Percentiles rank a stretch among this genome's conserved stretches.
Conservation (phyloP, 1,140 invertebrate species). For the Drosophila insularis region DNA sequence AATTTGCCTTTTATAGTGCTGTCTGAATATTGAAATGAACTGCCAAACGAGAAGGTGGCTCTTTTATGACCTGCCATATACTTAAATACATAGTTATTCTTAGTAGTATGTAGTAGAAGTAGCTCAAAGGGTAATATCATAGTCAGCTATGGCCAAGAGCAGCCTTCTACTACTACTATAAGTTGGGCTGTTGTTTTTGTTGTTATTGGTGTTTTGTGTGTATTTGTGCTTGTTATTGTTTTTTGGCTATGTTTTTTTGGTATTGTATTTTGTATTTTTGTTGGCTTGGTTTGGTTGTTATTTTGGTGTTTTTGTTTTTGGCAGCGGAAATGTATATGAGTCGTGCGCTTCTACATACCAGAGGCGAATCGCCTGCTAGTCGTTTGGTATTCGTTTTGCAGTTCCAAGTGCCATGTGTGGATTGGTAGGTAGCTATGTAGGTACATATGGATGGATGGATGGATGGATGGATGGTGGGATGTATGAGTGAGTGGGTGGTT, state of each 20-base stretch:
- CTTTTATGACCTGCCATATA: not conserved
- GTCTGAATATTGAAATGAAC: slow-evolving; percentile 23
- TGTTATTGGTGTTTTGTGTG: slow-evolving; percentile 27
- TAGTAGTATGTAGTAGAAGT: not conserved
- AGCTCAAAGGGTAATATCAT: slow-evolving; percentile 4
- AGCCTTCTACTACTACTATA: not conserved
- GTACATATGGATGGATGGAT: no score
- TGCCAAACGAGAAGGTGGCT: not conserved
- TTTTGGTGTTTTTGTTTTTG: slow-evolving; percentile 24
- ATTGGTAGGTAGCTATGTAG: not conserved
- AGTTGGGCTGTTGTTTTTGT: not conserved
- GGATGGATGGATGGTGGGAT: no score
- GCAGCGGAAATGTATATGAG: slow-evolving; percentile 61
- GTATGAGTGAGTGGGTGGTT: not conserved
- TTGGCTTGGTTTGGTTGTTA: slow-evolving; percentile 2
- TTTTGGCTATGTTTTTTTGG: not conserved
- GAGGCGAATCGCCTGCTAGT: slow-evolving; percentile 30
- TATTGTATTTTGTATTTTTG: not conserved
- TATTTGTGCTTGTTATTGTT: not conserved
- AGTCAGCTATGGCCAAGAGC: not conserved
- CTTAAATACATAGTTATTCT: not conserved
- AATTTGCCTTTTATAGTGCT: slow-evolving; percentile 4
- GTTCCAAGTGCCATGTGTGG: slow-evolving; percentile 3
- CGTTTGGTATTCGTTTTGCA: not conserved
- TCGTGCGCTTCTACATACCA: slow-evolving; percentile 43